Conservation (phyloP, 2,113 vertebrate genomes). For the Pteropus alecto region DNA sequence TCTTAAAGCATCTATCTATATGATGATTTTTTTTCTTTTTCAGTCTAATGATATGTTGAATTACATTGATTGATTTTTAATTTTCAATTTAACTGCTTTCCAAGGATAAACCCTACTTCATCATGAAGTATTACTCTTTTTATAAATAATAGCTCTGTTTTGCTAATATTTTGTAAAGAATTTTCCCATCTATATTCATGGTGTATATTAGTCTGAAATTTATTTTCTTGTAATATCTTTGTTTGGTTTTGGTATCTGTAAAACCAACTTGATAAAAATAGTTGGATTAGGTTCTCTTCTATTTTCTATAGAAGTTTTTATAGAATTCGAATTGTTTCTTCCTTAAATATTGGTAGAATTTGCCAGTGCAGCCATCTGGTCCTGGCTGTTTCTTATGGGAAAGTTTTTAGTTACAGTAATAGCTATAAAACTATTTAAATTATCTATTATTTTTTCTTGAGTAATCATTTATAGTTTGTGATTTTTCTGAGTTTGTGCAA, state of each 20-base stretch:
- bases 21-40: not conserved
- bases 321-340: not conserved
- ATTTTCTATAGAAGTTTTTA: not conserved
- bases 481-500: slow-evolving; percentile 19
- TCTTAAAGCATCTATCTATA: not conserved
- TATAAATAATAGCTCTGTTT: not conserved
- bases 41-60: not conserved
- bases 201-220: not conserved
- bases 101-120: not conserved
- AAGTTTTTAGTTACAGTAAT: not conserved
- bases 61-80: not conserved
- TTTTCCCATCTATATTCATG: not conserved
- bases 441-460: not conserved
- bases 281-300: not conserved
- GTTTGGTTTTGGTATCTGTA: not conserved
- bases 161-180: not conserved
- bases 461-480: not conserved
- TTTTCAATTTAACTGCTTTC: not conserved
- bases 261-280: not conserved
- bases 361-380: not conserved
- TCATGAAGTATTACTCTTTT: not conserved
- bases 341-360: not conserved
- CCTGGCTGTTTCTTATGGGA: not conserved
- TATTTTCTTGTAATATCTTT: not conserved
- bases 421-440: not conserved